Evolutionary conservation across 2,888 invertebrate genomes (phyloP).

Genomic region (Leucoma salicis): DNA sequence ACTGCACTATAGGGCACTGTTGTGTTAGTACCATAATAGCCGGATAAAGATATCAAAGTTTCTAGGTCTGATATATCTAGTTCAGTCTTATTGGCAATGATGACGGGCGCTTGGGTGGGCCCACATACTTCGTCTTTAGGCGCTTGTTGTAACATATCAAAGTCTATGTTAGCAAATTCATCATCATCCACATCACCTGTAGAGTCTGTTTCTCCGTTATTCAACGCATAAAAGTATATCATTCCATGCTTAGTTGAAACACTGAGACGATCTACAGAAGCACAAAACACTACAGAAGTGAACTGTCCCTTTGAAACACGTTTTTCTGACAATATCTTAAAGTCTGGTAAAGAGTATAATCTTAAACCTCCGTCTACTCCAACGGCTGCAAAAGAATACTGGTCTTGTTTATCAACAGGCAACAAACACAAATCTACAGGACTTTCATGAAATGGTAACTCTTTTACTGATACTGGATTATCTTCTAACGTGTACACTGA

Average conservation of each 20-base stretch:
- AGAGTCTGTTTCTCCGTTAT: conserved; percentile 87
- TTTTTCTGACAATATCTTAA: conserved; percentile 86
- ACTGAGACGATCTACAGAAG: conserved; percentile 93
- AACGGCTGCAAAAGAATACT: conserved; percentile 87
- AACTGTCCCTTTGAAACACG: conserved; percentile 87
- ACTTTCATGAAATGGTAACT: conserved; percentile 84
- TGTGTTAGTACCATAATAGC: conserved; percentile 85
- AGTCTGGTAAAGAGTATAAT: conserved; percentile 86
- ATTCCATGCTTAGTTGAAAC: conserved; percentile 91
- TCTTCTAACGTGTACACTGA: conserved; percentile 75
- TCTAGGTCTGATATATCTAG: conserved; percentile 84
- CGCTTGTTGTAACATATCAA: conserved; percentile 67
- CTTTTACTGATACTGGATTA: conserved; percentile 83
- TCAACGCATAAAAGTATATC: conserved; percentile 91
- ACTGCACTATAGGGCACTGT: conserved; percentile 89
- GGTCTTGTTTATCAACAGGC: conserved; percentile 76
- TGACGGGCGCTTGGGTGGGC: conserved; percentile 52
- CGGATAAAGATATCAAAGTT: conserved; percentile 87
- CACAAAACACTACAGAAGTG: conserved; percentile 92
- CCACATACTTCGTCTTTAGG: conserved; percentile 62
- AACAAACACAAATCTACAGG: conserved; percentile 87
- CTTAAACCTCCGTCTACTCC: conserved; percentile 89
- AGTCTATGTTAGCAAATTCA: conserved; percentile 77
- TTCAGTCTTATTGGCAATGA: conserved; percentile 83
- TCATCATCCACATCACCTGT: conserved; percentile 88